Evolutionary conservation across 2,113 vertebrate species (phyloP).

Genomic region (Planiliza haematocheilus): DNA sequence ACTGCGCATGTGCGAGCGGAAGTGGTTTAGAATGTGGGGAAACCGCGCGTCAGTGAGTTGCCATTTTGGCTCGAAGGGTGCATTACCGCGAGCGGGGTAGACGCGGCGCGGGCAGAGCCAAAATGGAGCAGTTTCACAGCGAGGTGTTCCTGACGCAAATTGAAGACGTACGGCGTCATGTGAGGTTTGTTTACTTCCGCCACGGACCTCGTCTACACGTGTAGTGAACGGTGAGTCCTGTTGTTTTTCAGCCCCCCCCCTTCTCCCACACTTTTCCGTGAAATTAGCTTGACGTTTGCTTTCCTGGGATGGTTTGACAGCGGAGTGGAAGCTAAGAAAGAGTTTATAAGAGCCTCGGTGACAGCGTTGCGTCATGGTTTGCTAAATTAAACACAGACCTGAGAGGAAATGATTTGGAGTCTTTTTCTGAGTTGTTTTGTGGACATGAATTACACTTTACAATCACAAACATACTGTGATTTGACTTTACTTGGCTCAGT

Average conservation of each 20-base stretch:
- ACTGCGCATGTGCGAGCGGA: slow-evolving; percentile 77
- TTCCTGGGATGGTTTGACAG: not conserved
- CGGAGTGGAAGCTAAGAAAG: not conserved
- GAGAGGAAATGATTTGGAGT: not conserved
- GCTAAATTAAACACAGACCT: not conserved
- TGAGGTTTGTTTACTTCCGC: slow-evolving; percentile 85
- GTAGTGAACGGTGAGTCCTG: slow-evolving; percentile 56
- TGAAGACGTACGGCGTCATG: slow-evolving; percentile 58
- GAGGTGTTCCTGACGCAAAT: not conserved
- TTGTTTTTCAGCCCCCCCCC: not conserved
- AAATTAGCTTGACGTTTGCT: not conserved
- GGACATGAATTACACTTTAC: too few relatives aligned
- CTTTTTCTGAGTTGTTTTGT: too few relatives aligned
- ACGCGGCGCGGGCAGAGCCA: slow-evolving; percentile 10
- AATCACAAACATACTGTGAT: too few relatives aligned
- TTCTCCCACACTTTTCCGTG: not conserved
- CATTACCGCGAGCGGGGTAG: accelerated
- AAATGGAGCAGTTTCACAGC: slow-evolving; percentile 70
- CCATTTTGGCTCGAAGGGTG: slow-evolving; percentile 71
- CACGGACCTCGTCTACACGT: slow-evolving; percentile 34
- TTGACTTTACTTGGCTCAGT: too few relatives aligned
- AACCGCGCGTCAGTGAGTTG: slow-evolving; percentile 25
- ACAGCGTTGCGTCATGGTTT: not conserved
- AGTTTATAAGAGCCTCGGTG: not conserved
- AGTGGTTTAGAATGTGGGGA: slow-evolving; percentile 10